Percentiles rank a stretch among this genome's conserved stretches.
Evolutionary conservation across 2,113 vertebrate genomes (phyloP).

Genomic region (Fregetta grallaria): DNA sequence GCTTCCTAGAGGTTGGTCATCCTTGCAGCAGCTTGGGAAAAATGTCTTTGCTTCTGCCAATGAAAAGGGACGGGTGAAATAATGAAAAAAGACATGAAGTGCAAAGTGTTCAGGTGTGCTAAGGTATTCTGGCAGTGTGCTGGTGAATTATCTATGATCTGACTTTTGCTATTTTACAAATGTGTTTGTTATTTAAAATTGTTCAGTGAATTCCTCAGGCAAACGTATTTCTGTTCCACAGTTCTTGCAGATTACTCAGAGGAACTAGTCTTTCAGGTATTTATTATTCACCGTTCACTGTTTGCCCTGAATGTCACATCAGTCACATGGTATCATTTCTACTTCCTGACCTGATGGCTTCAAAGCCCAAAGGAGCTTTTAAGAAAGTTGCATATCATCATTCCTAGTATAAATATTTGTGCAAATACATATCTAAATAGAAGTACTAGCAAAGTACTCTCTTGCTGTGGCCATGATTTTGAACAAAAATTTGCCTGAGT

Average conservation of each 20-base stretch:
- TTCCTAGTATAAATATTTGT: constrained; percentile 32
- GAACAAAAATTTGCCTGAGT: neutral
- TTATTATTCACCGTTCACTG: neutral
- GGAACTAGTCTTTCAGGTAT: neutral
- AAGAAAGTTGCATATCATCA: neutral
- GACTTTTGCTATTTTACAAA: neutral
- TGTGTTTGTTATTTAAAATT: neutral
- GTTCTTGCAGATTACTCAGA: neutral
- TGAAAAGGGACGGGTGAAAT: neutral
- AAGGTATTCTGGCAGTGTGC: neutral
- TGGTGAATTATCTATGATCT: neutral
- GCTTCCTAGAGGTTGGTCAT: neutral
- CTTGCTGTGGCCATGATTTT: neutral
- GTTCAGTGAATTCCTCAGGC: neutral
- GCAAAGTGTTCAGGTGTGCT: neutral
- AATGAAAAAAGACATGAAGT: neutral
- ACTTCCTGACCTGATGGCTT: neutral
- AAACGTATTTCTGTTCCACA: neutral
- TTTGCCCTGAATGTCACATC: neutral
- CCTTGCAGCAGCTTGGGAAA: neutral
- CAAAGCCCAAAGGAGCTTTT: neutral
- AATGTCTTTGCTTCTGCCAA: neutral
- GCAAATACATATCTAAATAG: neutral
- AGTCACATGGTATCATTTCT: neutral
- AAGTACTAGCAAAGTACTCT: neutral